A percentile compares a stretch with the other conserved stretches of the same genome.
These are phyloP conservation scores for Pyrgilauda ruficollis DNA, from an alignment of 2,113 vertebrate species.

Conservation along the genomic window DNA sequence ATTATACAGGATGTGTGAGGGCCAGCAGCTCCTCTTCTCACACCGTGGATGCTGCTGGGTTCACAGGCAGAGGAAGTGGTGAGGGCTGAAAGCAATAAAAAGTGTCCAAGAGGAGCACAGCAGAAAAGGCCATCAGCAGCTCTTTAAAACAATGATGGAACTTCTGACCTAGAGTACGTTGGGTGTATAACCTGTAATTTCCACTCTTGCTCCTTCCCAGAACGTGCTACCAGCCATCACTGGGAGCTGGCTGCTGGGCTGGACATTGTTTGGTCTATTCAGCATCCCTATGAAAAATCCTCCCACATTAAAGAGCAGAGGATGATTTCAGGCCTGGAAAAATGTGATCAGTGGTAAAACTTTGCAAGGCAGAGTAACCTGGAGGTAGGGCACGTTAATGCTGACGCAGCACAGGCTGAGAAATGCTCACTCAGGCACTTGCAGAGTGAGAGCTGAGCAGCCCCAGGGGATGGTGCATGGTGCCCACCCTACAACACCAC, in stretches of 20 bases:
- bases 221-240: fast-evolving
- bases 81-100: neutral
- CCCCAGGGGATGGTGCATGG: neutral
- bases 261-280: neutral
- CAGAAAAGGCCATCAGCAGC: neutral
- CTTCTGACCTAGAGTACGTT: neutral
- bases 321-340: neutral
- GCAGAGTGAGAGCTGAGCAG: neutral
- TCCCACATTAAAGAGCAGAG: neutral
- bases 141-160: neutral
- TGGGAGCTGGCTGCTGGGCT: neutral
- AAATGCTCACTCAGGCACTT: neutral
- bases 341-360: neutral
- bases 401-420: neutral
- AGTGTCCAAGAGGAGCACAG: neutral
- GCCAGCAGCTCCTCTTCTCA: neutral
- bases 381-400: neutral
- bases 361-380: neutral
- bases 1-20: neutral
- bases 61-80: neutral
- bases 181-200: neutral
- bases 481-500: neutral
- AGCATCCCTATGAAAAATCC: fast-evolving
- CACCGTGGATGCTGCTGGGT: fast-evolving
- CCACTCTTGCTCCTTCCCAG: neutral